phyloP scores from a whole-genome alignment of 2,113 vertebrate genomes.

The Furnarius figulus region DNA sequence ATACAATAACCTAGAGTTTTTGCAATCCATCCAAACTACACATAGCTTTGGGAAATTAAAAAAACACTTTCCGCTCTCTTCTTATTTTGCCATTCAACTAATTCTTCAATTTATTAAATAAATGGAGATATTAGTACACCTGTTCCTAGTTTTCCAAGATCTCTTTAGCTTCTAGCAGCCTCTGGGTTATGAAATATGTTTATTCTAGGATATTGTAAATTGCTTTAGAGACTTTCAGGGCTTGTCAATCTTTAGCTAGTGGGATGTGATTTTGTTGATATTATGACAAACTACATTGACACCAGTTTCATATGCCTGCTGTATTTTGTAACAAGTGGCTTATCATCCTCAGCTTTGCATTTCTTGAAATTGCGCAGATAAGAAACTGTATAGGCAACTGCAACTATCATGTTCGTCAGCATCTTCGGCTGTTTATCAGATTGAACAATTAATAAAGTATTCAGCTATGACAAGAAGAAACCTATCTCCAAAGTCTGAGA shows the following conservation, averaged over 20 bases:
- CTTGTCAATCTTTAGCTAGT: neutral
- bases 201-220: neutral
- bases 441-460: neutral
- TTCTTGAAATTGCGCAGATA: neutral
- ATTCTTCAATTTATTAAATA: neutral
- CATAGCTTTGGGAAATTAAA: neutral
- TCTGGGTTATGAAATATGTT: neutral
- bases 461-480: neutral
- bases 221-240: neutral
- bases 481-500: neutral
- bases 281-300: neutral
- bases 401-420: neutral
- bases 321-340: neutral
- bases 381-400: neutral
- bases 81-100: neutral
- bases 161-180: neutral
- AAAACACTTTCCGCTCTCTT: neutral
- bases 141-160: neutral
- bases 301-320: neutral
- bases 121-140: neutral
- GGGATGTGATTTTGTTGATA: neutral
- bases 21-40: neutral
- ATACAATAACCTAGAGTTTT: neutral
- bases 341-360: neutral
- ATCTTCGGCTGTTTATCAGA: neutral